Evolutionary conservation across 2,888 invertebrate genomes (phyloP), one percentile per base, ranked within the genome.

Genomic region (Agrypnus murinus): DNA sequence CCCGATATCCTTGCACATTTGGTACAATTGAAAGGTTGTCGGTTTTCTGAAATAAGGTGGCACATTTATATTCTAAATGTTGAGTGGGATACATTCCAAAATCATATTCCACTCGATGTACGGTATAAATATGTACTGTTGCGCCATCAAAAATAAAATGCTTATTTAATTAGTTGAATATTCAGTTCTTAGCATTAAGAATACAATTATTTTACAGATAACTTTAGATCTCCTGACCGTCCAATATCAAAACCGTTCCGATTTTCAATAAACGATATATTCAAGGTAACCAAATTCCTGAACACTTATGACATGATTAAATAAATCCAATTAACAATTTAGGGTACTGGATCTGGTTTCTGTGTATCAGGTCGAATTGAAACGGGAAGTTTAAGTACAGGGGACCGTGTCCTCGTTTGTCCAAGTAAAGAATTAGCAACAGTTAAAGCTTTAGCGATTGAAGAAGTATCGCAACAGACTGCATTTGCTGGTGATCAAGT

Each of bases 401-500:
- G 96, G 10, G 98, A 99, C 79, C 94, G 93, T 85, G 91, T 98
- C 0, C 84, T 96, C 36, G 90, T 98, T 15, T 92, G 96, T 84
- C 97, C 98, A 0, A 91, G 90, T 69, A 93, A 93, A 77, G 96
- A 97, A 87, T 85, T 90, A 74, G 95, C 94, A n/a, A 88, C 90
- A 65, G 92, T 97, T 0, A 95, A 96, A 87, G 91, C 93, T 79
- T 82, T 91, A 63, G 85, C 87, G 43, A 90, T 95, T 65, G 85
- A 84, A 53, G 96, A 97, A 84, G 93, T 95, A 14, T 83, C 92
- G 0, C 90, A 90, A 69, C 89, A 89, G 74, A 90, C 91, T 64
- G 96, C 93, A 0, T 99, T 97, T 87, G 98, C 98, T 71, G 99
- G 99, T 14, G 99, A 99, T 84, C 95, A 96, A 85, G 93, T 95